These are phyloP conservation scores for Arctopsyche grandis DNA, from an alignment of 1,140 invertebrate species.

Conservation along the genomic window DNA sequence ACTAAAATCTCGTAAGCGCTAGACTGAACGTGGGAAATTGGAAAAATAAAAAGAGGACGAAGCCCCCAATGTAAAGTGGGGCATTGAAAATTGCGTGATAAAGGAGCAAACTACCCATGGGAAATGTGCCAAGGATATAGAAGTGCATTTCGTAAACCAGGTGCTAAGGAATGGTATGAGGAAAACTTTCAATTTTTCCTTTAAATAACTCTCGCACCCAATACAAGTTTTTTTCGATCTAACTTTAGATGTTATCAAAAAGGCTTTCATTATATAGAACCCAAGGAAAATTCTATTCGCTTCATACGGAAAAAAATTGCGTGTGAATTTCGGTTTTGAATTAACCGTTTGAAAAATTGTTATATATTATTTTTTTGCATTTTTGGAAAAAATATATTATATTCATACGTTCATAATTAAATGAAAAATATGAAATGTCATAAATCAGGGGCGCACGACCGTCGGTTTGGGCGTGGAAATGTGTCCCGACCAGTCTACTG, in stretches of 20 bases:
- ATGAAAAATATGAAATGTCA: conserved; percentile 45
- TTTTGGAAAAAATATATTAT: conserved; percentile 6
- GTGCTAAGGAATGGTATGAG: conserved; percentile 43
- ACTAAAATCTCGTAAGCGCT: conserved; percentile 2
- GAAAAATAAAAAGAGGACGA: background rate
- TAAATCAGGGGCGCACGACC: conserved; percentile 45
- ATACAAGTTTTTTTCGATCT: background rate
- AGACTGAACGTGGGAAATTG: background rate
- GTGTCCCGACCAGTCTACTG: conserved; percentile 36
- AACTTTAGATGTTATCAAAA: background rate
- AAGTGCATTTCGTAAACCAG: conserved; percentile 43
- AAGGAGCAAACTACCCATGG: conserved; percentile 45
- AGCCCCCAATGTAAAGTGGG: background rate
- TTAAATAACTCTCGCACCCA: background rate
- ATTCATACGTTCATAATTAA: conserved; percentile 52
- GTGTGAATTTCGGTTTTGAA: too few relatives aligned
- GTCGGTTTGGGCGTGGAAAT: conserved; percentile 39
- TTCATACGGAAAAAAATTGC: too few relatives aligned
- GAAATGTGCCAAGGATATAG: conserved; percentile 43
- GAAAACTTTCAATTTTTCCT: conserved; percentile 51
- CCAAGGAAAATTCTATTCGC: too few relatives aligned
- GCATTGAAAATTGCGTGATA: conserved; percentile 46
- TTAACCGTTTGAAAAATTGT: too few relatives aligned
- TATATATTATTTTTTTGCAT: too few relatives aligned
- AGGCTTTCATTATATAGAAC: too few relatives aligned